A percentile compares a stretch with the other conserved stretches of the same genome.
These are phyloP conservation scores for Myotis myotis DNA, from an alignment of 2,797 vertebrate genomes.

Conservation along the genomic window DNA sequence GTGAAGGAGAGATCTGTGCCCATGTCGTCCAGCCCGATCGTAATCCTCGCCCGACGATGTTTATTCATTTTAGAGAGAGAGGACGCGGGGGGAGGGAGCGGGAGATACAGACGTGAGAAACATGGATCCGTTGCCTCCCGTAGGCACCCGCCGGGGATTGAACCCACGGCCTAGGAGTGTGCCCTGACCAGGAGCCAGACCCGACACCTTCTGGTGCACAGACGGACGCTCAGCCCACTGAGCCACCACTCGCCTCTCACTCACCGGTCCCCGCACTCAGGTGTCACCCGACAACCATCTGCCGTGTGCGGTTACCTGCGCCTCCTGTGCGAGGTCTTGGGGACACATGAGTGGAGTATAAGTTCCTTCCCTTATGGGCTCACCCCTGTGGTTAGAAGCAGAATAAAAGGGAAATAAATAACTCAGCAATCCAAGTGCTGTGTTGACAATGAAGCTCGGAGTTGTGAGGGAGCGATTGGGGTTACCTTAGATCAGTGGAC, in stretches of 20 bases:
- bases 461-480: background rate
- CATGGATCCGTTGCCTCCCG: background rate
- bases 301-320: too few relatives aligned
- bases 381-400: background rate
- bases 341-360: too few relatives aligned
- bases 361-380: background rate
- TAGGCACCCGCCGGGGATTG: too few relatives aligned
- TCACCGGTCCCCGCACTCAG: too few relatives aligned
- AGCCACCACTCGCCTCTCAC: background rate
- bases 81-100: background rate
- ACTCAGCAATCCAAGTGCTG: background rate
- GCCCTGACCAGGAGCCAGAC: background rate
- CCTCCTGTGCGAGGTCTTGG: too few relatives aligned
- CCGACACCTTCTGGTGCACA: too few relatives aligned
- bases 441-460: background rate
- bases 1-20: background rate
- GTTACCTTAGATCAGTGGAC: too few relatives aligned
- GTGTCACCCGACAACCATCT: background rate
- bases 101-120: background rate
- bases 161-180: background rate
- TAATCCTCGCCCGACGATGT: background rate
- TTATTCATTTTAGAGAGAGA: background rate
- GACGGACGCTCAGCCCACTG: too few relatives aligned
- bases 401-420: background rate
- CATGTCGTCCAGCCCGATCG: too few relatives aligned